Evolutionary conservation across 2,888 invertebrate species (phyloP).

Genomic region (Zhuqinia jingwanae): DNA sequence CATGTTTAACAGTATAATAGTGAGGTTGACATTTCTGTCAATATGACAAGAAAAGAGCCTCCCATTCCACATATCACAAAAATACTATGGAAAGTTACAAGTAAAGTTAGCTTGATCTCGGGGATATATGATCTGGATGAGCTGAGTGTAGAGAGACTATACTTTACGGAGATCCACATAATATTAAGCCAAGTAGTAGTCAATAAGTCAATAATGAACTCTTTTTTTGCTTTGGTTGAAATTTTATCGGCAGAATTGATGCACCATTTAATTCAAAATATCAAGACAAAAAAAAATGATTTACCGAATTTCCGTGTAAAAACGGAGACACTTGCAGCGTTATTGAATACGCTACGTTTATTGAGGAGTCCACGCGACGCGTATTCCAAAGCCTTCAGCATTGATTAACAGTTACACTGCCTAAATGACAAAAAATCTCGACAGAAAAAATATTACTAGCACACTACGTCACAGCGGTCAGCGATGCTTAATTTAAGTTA

Average conservation of each 20-base stretch:
- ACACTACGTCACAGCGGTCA: background rate
- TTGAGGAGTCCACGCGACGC: conserved; percentile 19
- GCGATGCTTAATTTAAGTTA: no score
- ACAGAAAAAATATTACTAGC: background rate
- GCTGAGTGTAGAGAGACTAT: background rate
- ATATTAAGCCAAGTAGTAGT: background rate
- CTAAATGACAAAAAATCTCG: conserved; percentile 13
- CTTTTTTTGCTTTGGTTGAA: background rate
- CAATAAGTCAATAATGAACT: background rate
- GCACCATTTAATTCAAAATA: no score
- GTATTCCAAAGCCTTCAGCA: conserved; percentile 40
- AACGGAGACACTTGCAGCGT: background rate
- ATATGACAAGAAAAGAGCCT: no score
- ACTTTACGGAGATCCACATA: background rate
- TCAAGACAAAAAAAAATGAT: no score
- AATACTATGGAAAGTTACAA: no score
- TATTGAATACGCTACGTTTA: conserved; percentile 3
- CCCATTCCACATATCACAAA: no score
- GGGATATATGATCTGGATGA: no score
- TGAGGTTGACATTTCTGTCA: no score
- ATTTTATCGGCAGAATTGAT: background rate
- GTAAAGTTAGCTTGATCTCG: no score
- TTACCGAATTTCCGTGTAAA: conserved; percentile 55
- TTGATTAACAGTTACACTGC: conserved; percentile 29
- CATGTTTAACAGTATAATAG: no score